Evolutionary conservation across 2,888 invertebrate genomes (phyloP).

Genomic region (Miltochrista miniata): DNA sequence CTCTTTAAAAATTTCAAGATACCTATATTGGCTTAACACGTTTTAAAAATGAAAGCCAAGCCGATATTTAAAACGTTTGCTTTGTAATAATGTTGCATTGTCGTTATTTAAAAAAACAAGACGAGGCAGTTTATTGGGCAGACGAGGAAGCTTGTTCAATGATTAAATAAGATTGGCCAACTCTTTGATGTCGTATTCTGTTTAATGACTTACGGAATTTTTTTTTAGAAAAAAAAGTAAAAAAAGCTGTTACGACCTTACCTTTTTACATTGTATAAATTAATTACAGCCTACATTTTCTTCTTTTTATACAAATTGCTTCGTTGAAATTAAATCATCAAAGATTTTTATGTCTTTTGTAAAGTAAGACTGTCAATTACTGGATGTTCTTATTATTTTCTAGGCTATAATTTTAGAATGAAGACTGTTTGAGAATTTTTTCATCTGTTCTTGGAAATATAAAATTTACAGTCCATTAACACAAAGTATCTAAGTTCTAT

Average conservation of each 20-base stretch:
- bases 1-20: no score
- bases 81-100: background rate
- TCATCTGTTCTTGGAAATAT: constrained; percentile 15
- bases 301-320: constrained; percentile 22
- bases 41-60: background rate
- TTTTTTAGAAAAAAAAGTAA: no score
- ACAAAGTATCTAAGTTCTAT: constrained; percentile 5
- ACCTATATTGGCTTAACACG: no score
- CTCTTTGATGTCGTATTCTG: constrained; percentile 36
- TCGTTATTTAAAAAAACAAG: constrained; percentile 13
- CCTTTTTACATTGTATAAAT: constrained; percentile 31
- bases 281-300: constrained; percentile 26
- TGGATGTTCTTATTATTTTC: constrained; percentile 3
- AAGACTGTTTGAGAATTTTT: background rate
- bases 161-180: constrained; percentile 21
- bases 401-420: background rate
- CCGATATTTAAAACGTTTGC: background rate
- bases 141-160: constrained; percentile 18
- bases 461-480: constrained; percentile 17
- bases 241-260: constrained; percentile 1
- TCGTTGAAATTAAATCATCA: constrained; percentile 19
- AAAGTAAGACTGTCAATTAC: constrained; percentile 7
- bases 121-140: constrained; percentile 20
- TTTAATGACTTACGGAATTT: constrained; percentile 22
- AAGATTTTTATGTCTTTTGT: constrained; percentile 17